Conservation (phyloP, 2,113 vertebrate species). For the Oreocharis arfaki region DNA sequence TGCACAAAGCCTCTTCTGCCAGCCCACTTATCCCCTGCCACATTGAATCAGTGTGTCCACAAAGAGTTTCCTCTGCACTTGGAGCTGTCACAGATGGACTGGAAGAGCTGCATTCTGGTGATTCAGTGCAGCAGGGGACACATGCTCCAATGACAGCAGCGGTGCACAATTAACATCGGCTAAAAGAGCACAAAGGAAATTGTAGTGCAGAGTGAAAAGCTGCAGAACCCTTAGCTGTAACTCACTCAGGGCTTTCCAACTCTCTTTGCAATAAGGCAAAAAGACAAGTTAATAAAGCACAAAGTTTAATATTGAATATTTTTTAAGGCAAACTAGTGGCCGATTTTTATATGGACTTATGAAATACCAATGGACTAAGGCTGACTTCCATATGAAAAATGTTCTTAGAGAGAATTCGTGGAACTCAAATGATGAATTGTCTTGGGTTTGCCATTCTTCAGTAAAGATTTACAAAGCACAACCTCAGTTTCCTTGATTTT, state of each 20-base stretch:
- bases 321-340: neutral
- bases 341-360: neutral
- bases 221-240: neutral
- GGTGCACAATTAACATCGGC: neutral
- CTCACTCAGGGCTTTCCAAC: neutral
- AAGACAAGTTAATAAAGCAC: neutral
- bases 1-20: neutral
- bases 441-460: neutral
- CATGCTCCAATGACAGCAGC: neutral
- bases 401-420: neutral
- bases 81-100: conserved; percentile 8
- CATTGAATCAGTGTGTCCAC: neutral
- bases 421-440: neutral
- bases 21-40: conserved; percentile 32
- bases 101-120: neutral
- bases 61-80: neutral
- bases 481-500: neutral
- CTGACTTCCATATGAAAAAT: neutral
- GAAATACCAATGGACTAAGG: neutral
- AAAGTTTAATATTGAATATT: neutral
- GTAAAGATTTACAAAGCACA: neutral
- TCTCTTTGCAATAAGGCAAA: neutral
- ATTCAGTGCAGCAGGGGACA: conserved; percentile 21
- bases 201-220: neutral
- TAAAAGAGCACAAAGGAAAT: neutral